Evolutionary conservation across 2,797 vertebrate species (phyloP).

Genomic region (Mus minutoides): DNA sequence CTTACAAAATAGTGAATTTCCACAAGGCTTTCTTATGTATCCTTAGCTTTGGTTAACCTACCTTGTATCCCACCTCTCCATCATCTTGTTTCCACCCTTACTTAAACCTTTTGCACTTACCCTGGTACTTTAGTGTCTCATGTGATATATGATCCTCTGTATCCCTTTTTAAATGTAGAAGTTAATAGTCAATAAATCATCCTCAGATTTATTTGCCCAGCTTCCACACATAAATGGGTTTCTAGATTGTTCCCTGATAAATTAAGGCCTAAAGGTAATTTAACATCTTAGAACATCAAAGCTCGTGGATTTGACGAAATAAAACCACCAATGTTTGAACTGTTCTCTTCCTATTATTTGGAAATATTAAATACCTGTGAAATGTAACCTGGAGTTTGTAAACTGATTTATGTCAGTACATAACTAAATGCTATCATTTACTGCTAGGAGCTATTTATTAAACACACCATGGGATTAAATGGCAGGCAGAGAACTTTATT

Average conservation of each 20-base stretch:
- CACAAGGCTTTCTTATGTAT: neutral
- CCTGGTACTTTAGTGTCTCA: neutral
- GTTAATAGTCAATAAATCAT: conserved; percentile 26
- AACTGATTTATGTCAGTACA: conserved; percentile 90
- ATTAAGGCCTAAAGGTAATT: conserved; percentile 69
- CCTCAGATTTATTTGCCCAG: conserved; percentile 41
- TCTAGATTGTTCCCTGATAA: conserved; percentile 76
- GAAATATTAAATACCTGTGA: conserved; percentile 84
- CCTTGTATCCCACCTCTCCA: fast-evolving
- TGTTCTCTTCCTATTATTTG: conserved; percentile 72
- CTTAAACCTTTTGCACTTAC: neutral
- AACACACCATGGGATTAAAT: conserved; percentile 70
- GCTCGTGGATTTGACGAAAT: conserved; percentile 78
- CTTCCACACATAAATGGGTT: conserved; percentile 69
- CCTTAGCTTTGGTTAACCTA: neutral
- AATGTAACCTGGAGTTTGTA: conserved; percentile 87
- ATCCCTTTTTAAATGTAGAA: neutral
- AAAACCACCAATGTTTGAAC: conserved; percentile 72
- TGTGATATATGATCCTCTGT: neutral
- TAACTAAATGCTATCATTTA: conserved; percentile 81
- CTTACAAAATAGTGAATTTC: neutral
- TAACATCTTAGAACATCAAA: conserved; percentile 81
- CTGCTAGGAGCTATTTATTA: conserved; percentile 64
- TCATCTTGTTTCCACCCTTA: neutral
- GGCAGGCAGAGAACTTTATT: conserved; percentile 56